Conservation (phyloP, 1,140 invertebrate species). For the Chymomyza costata region DNA sequence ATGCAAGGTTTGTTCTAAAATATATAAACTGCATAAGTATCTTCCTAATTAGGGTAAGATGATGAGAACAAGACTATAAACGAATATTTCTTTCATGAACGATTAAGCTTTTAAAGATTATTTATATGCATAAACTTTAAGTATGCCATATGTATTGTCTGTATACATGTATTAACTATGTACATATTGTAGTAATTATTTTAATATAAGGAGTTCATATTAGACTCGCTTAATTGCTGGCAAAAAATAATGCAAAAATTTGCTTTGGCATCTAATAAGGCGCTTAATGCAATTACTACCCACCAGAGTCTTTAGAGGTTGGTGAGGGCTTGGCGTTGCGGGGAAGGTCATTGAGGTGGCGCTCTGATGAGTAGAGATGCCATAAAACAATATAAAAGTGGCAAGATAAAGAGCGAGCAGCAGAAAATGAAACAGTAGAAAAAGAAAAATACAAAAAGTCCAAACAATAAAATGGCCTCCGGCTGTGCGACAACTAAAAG, state of each 20-base stretch:
- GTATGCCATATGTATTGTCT: no score
- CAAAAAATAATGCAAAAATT: conserved; percentile 51
- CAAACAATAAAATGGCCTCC: conserved; percentile 57
- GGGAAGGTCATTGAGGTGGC: not conserved
- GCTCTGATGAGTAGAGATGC: not conserved
- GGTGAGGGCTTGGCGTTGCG: not conserved
- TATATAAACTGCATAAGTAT: no score
- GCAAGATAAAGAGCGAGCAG: conserved; percentile 39
- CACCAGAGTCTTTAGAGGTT: no score
- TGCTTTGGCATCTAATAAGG: conserved; percentile 59
- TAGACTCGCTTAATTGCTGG: conserved; percentile 34
- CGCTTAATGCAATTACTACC: conserved; percentile 54
- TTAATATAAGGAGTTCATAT: no score
- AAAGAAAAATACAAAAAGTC: conserved; percentile 23
- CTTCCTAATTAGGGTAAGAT: no score
- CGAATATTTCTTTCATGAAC: no score
- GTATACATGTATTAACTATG: no score
- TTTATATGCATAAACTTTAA: no score
- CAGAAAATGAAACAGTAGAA: not conserved
- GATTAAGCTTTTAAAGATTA: no score
- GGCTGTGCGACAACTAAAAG: conserved; percentile 29
- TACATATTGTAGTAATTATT: no score
- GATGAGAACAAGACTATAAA: no score
- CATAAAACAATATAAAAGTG: conserved; percentile 62
- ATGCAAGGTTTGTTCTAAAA: no score